Evolutionary conservation across 2,888 invertebrate species (phyloP).

Genomic region (Nineta flava): DNA sequence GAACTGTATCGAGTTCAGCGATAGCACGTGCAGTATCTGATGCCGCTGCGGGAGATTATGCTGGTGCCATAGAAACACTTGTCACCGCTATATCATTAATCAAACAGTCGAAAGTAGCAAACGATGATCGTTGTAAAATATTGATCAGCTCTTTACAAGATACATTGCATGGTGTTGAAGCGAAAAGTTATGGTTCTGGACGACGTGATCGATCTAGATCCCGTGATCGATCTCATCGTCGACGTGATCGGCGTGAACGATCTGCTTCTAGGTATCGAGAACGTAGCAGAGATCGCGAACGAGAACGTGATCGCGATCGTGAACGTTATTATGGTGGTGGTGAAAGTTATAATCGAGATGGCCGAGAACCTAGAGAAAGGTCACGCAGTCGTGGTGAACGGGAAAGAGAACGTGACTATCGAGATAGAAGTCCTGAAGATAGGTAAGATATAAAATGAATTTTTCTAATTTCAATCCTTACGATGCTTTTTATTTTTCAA

Average conservation of each 20-base stretch:
- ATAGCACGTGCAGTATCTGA: slow-evolving; percentile 95
- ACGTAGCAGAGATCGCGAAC: slow-evolving; percentile 36
- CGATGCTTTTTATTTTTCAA: background rate
- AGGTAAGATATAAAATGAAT: slow-evolving; percentile 33
- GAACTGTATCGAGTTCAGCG: slow-evolving; percentile 94
- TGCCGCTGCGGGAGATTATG: slow-evolving; percentile 94
- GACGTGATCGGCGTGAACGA: slow-evolving; percentile 25
- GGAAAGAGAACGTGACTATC: slow-evolving; percentile 50
- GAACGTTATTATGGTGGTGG: slow-evolving; percentile 30
- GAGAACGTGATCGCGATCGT: slow-evolving; percentile 33
- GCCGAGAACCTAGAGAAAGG: slow-evolving; percentile 48
- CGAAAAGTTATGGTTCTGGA: slow-evolving; percentile 80
- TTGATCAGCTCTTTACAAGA: slow-evolving; percentile 92
- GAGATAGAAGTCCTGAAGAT: slow-evolving; percentile 62
- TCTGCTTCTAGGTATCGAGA: slow-evolving; percentile 29
- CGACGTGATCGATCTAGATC: slow-evolving; percentile 43
- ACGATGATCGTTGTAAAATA: slow-evolving; percentile 96
- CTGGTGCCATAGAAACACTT: slow-evolving; percentile 95
- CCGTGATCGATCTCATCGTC: slow-evolving; percentile 30
- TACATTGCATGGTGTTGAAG: slow-evolving; percentile 92
- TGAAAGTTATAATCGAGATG: slow-evolving; percentile 31
- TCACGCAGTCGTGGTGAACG: slow-evolving; percentile 68
- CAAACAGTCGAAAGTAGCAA: slow-evolving; percentile 85
- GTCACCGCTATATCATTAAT: slow-evolving; percentile 97
- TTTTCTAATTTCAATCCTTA: background rate